phyloP scores from a whole-genome alignment of 2,888 invertebrate genomes.

The Hedya salicella region DNA sequence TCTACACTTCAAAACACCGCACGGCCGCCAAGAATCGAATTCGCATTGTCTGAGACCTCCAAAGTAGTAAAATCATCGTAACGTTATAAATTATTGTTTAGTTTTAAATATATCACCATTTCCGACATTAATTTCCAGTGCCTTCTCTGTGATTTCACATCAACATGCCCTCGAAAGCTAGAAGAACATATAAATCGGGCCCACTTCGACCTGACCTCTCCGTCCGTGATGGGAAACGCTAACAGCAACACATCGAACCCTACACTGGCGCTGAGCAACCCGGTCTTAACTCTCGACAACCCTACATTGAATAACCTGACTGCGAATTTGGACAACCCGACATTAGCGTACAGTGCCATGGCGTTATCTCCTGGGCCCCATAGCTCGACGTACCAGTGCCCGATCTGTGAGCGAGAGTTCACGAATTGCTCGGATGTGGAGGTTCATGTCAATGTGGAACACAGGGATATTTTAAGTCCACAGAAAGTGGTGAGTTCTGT shows the following conservation, averaged over 20 bases:
- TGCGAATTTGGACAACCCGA: conserved; percentile 59
- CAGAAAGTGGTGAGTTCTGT: conserved; percentile 70
- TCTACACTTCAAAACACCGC: conserved; percentile 12
- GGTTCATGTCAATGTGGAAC: conserved; percentile 93
- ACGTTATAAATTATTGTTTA: background rate
- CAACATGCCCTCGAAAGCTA: conserved; percentile 89
- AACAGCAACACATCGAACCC: conserved; percentile 74
- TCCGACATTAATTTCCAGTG: conserved; percentile 81
- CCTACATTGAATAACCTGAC: conserved; percentile 34
- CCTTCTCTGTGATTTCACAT: conserved; percentile 91
- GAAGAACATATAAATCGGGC: conserved; percentile 94
- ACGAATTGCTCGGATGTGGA: conserved; percentile 91
- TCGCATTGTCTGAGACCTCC: background rate
- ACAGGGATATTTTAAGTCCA: conserved; percentile 92
- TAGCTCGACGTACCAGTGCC: conserved; percentile 88
- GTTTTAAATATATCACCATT: background rate
- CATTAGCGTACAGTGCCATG: conserved; percentile 69
- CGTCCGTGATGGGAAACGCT: conserved; percentile 83
- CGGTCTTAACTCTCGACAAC: conserved; percentile 34
- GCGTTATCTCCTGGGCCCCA: conserved; percentile 78
- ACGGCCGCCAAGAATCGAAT: conserved; percentile 15
- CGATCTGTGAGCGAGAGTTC: conserved; percentile 90
- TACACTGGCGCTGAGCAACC: conserved; percentile 55
- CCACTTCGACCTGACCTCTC: conserved; percentile 92
- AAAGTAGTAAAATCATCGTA: background rate